Conservation (phyloP, 2,113 vertebrate genomes). For the Arvicanthis niloticus region DNA sequence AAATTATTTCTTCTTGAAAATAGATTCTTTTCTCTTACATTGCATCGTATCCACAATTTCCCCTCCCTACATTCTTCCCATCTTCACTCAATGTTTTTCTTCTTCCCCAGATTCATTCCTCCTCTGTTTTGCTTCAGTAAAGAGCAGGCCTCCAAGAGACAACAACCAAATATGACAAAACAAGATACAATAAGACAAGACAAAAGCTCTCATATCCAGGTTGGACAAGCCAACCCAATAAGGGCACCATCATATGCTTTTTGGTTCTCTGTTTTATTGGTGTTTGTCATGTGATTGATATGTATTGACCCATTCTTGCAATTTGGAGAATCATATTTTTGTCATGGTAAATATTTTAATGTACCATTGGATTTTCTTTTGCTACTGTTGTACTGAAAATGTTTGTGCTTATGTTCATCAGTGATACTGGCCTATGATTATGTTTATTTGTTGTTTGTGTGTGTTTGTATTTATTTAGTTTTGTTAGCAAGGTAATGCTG, state of each 20-base stretch:
- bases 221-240: not conserved
- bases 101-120: not conserved
- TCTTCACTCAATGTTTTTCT: not conserved
- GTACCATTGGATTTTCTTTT: not conserved
- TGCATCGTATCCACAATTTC: not conserved
- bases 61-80: not conserved
- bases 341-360: not conserved
- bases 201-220: not conserved
- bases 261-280: not conserved
- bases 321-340: not conserved
- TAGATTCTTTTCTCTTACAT: not conserved
- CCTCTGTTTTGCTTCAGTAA: not conserved
- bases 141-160: not conserved
- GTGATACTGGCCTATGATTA: not conserved
- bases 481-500: not conserved
- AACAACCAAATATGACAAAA: not conserved
- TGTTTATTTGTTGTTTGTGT: not conserved
- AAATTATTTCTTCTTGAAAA: not conserved
- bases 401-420: not conserved
- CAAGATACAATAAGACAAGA: not conserved
- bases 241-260: not conserved
- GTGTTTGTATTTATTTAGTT: not conserved
- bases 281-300: not conserved
- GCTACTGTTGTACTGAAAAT: not conserved
- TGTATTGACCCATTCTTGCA: not conserved